Base-by-base conservation (phyloP, 1,140 invertebrate species). In the Atta cephalotes region DNA sequence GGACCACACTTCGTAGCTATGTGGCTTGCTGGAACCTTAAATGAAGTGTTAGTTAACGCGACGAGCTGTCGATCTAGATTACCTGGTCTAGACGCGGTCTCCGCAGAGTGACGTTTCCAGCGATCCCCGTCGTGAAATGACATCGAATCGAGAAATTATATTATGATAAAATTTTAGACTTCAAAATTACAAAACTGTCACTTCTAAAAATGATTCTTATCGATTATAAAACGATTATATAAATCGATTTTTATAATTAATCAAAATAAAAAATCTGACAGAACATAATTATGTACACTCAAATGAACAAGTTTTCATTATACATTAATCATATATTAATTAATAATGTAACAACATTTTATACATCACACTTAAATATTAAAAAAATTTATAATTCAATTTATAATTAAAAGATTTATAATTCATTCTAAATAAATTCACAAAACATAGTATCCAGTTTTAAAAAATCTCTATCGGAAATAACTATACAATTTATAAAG, bases 21-120 rank as follows among this genome's bases (percentile, higher is more conserved):
- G 28, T 66, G 79, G 85, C 53, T 77, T 65, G 39, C 66, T 25
- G 21, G 25, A 72, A 39, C 60, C 74, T 72, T 60, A 62, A 70
- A 87, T 71, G 68, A 70, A 76, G 65, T 63, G 45, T 14, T 87
- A 76, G 82, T 89, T 90, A 87, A 89, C 66, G 71, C 45, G 70
- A 63, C 63, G 28, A 80, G 53, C 60, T 62, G 85, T 70, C 85
- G 63, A 86, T 86, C 85, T 63, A 82, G 77, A 81, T 86, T 86
- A 86, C 63, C 76, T 80, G 84, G 80, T 84, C 80, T 84, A 84
- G 80, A 84, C 80, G 28, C 31, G 18, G 39, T 76, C 70, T 76
- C 71, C 4, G 21, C 25, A 35, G 68, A 16, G 39, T 82, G 80
- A 74, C 56, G 7, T 74, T 74, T 74, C 56, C 56, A 49, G 25